A percentile compares a stretch with the other conserved stretches of the same genome.
Evolutionary conservation across 2,888 invertebrate species (phyloP).

Genomic region (Alloplasta piceator): DNA sequence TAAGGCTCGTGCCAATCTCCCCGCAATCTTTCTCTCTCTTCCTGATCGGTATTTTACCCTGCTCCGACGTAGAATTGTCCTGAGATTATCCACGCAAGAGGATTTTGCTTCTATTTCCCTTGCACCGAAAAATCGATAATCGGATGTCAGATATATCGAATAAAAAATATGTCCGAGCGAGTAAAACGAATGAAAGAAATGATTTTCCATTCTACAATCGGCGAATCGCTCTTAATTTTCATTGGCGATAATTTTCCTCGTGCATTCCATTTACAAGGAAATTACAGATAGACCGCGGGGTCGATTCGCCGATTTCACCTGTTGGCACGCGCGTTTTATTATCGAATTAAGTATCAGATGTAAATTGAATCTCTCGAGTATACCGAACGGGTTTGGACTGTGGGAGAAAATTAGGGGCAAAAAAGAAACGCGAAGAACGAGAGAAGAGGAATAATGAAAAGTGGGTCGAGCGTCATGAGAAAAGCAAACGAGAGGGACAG

Average conservation of each 20-base stretch:
- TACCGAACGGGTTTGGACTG: too few relatives aligned
- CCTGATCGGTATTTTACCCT: constrained; percentile 13
- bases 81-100: constrained; percentile 49
- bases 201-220: too few relatives aligned
- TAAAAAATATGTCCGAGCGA: too few relatives aligned
- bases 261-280: too few relatives aligned
- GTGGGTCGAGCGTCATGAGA: constrained; percentile 54
- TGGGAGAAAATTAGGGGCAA: not conserved
- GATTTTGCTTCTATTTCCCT: constrained; percentile 8
- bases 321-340: constrained; percentile 35
- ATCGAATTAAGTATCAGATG: constrained; percentile 16
- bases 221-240: too few relatives aligned
- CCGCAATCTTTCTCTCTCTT: constrained; percentile 11
- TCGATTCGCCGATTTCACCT: constrained; percentile 27
- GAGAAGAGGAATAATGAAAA: constrained; percentile 50
- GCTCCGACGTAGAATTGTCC: constrained; percentile 18
- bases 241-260: too few relatives aligned
- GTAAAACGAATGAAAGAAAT: too few relatives aligned
- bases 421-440: constrained; percentile 12
- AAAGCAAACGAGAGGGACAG: constrained; percentile 42
- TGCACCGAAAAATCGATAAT: too few relatives aligned
- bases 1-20: constrained; percentile 53
- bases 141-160: too few relatives aligned
- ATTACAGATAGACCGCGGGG: not conserved
- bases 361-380: constrained; percentile 19